Base-by-base conservation (phyloP, 2,113 vertebrate genomes). In the Pseudorhombus dupliciocellatus region DNA sequence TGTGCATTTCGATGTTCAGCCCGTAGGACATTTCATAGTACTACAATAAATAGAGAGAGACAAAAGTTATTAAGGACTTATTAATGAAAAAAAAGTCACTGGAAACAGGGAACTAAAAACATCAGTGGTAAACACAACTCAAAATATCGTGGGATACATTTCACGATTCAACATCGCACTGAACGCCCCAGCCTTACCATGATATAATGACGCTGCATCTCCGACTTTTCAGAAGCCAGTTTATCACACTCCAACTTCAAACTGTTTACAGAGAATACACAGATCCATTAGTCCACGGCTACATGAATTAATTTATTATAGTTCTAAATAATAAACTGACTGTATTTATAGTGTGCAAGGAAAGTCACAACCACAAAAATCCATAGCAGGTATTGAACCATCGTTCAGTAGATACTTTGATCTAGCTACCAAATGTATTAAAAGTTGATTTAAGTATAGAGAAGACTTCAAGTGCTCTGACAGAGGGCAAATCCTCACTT, bases 21-120 rank as follows among this genome's bases (percentile, higher is more conserved):
- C 97, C 97, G 0, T 99, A 99, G 22, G 97, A 98, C 97, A 99
- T 99, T 94, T 98, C 96, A 11, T 98, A 99, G 85, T 99, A 99
- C 97, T 98, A 86, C 0, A 62, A 67, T 11, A 57, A 24, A 75
- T 20, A 74, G n/a, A 72, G 28, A 51, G 10, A 65, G 5, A 61
- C 4, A 73, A 52, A 40, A 5, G 20, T 31, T 20, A 31, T 50
- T 7, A 50, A n/a, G 3, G 46, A 4, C n/a, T n/a, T n/a, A n/a
- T n/a, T n/a, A n/a, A n/a, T n/a, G n/a, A 16, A 28, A 5, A 21
- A 2, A 63, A 9, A 44, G 18, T 20, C 14, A 25, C 50, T 5
- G 37, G 22, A 25, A 44, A 42, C 2, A 18, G 37, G 21, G 16
- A 22, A 59, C 12, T 40, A 24, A 59, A 37, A 59, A 59, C 34